These are phyloP conservation scores for Hippasteria phrygiana DNA, from an alignment of 53 echinoderm and acorn worm genomes.

Conservation along the genomic window DNA sequence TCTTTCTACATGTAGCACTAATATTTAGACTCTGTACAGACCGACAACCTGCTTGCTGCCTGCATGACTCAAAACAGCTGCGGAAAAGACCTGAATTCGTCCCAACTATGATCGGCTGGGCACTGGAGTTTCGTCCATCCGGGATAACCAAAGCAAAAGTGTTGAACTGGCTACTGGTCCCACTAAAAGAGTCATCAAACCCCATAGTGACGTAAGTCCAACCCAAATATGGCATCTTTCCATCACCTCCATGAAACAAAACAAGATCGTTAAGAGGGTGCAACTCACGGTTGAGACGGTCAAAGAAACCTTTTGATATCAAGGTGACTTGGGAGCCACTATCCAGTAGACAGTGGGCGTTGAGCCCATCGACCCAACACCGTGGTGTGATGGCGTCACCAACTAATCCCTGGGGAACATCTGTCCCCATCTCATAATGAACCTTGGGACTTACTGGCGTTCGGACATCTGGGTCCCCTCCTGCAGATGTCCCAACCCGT, in stretches of 20 bases:
- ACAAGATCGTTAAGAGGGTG: constrained; percentile 65
- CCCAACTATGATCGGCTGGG: constrained; percentile 55
- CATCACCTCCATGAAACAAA: constrained; percentile 71
- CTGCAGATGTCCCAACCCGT: constrained; percentile 57
- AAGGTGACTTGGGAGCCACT: constrained; percentile 77
- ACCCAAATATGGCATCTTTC: constrained; percentile 48
- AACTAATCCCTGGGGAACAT: constrained; percentile 66
- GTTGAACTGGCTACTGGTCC: background rate
- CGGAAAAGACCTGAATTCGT: constrained; percentile 70
- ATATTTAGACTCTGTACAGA: no score
- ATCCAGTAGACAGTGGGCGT: constrained; percentile 57
- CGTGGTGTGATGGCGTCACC: constrained; percentile 39
- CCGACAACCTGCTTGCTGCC: background rate
- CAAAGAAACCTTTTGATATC: constrained; percentile 47
- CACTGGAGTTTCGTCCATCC: background rate
- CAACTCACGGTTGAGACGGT: constrained; percentile 17
- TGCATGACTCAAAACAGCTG: constrained; percentile 39
- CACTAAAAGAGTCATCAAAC: constrained; percentile 32
- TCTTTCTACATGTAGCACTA: no score
- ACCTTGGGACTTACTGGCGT: background rate
- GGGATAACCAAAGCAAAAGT: constrained; percentile 54
- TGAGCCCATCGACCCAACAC: constrained; percentile 69
- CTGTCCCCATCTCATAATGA: background rate
- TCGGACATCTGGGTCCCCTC: constrained; percentile 63
- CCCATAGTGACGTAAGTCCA: constrained; percentile 28